These are phyloP conservation scores for Pungitius pungitius DNA, from an alignment of 2,113 vertebrate genomes.

Conservation along the genomic window DNA sequence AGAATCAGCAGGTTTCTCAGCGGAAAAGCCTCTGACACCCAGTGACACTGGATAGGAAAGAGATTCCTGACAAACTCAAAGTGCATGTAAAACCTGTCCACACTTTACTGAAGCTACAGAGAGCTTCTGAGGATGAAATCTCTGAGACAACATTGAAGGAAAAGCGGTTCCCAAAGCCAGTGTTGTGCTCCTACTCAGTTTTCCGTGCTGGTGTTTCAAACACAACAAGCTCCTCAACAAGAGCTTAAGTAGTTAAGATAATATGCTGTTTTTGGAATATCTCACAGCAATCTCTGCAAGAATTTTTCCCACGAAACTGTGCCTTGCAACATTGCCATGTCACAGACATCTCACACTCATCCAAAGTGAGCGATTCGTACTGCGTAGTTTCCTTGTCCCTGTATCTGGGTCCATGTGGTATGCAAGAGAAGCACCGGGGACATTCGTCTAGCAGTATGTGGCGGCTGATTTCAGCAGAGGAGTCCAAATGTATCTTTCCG, in stretches of 20 bases:
- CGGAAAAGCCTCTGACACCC: conserved; percentile 41
- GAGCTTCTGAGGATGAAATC: neutral
- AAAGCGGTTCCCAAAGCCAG: conserved; percentile 27
- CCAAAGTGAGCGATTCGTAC: conserved; percentile 5
- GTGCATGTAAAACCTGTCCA: conserved; percentile 30
- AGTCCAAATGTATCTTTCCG: conserved; percentile 24
- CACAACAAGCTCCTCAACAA: conserved; percentile 18
- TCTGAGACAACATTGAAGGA: conserved; percentile 8
- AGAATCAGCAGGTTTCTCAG: conserved; percentile 63
- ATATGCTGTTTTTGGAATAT: conserved; percentile 9
- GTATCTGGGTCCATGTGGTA: neutral
- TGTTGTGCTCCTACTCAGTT: conserved; percentile 16
- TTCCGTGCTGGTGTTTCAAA: conserved; percentile 17
- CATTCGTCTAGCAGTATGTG: conserved; percentile 7
- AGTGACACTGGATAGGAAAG: conserved; percentile 38
- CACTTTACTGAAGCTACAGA: conserved; percentile 14
- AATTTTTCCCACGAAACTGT: conserved; percentile 11
- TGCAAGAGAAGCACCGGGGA: neutral
- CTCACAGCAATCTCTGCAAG: neutral
- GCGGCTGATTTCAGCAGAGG: neutral
- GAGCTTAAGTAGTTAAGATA: neutral
- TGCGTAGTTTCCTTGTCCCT: conserved; percentile 3
- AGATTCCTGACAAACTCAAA: neutral
- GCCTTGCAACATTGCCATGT: conserved; percentile 6
- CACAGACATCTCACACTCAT: conserved; percentile 14